Evolutionary conservation across 1,140 invertebrate species (phyloP).

Genomic region (Papilio aristodemus): DNA sequence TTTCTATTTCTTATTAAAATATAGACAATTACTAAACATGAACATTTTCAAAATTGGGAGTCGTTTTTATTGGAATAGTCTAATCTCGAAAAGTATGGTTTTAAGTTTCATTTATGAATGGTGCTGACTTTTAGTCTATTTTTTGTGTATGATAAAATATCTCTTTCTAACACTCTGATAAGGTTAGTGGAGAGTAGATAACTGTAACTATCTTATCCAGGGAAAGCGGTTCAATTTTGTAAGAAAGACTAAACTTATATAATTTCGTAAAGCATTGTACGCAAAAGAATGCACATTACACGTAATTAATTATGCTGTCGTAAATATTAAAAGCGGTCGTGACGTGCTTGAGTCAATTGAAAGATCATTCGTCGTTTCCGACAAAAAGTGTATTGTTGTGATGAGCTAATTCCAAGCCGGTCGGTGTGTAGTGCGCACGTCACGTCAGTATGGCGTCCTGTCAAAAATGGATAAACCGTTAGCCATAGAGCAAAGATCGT

Average conservation of each 20-base stretch:
- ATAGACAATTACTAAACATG: too few species aligned
- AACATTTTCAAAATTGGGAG: too few species aligned
- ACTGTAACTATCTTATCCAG: too few species aligned
- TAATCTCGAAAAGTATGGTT: too few species aligned
- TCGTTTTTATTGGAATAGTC: too few species aligned
- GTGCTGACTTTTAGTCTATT: too few species aligned
- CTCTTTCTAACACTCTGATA: too few species aligned
- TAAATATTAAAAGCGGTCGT: constrained; percentile 9
- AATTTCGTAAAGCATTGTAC: not conserved
- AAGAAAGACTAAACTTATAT: not conserved
- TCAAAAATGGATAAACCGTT: constrained; percentile 38
- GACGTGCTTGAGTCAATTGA: not conserved
- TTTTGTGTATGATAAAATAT: too few species aligned
- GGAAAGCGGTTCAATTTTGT: not conserved
- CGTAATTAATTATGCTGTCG: constrained; percentile 4
- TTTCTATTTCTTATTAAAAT: too few species aligned
- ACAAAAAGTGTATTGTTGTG: not conserved
- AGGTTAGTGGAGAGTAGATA: too few species aligned
- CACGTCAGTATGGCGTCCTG: constrained; percentile 36
- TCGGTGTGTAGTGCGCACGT: not conserved
- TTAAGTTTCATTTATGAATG: too few species aligned
- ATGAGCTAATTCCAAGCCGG: not conserved
- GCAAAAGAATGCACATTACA: not conserved
- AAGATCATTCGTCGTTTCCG: constrained; percentile 17
- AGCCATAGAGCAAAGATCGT: constrained; percentile 34